These are phyloP conservation scores for Hoplostethus atlanticus DNA, from an alignment of 2,797 vertebrate genomes.

Conservation along the genomic window DNA sequence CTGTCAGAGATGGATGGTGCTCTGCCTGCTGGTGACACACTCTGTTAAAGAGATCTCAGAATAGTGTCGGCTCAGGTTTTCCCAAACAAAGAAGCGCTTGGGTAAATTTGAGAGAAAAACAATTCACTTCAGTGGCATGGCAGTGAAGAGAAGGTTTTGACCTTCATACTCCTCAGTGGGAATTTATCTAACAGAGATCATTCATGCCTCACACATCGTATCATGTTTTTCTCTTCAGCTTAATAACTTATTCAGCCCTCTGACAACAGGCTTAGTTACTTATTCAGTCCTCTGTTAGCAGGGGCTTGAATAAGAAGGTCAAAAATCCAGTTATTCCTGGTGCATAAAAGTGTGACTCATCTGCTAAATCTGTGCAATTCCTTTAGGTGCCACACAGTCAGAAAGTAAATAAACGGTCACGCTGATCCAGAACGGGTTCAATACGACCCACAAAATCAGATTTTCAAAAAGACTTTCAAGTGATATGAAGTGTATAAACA, in stretches of 20 bases:
- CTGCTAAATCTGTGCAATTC: background rate
- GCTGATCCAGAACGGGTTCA: conserved; percentile 46
- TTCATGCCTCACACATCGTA: conserved; percentile 46
- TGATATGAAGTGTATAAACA: conserved; percentile 32
- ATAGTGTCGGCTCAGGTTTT: conserved; percentile 69
- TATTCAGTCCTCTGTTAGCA: conserved; percentile 30
- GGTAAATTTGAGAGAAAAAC: conserved; percentile 70
- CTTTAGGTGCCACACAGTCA: background rate
- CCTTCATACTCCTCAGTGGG: conserved; percentile 51
- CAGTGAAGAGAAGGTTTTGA: conserved; percentile 55
- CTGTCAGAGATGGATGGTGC: conserved; percentile 75
- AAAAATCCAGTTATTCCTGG: conserved; percentile 39
- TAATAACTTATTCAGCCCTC: conserved; percentile 59
- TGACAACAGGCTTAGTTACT: conserved; percentile 55
- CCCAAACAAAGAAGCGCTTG: conserved; percentile 50
- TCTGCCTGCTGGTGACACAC: conserved; percentile 69
- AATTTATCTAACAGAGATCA: conserved; percentile 49
- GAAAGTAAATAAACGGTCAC: background rate
- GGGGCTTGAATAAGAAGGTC: conserved; percentile 49
- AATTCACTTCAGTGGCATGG: conserved; percentile 33
- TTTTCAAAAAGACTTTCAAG: conserved; percentile 55
- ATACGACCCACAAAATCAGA: conserved; percentile 57
- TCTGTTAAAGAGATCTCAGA: conserved; percentile 69
- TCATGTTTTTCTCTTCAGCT: conserved; percentile 55
- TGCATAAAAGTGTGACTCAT: background rate